phyloP scores from a whole-genome alignment of 2,888 invertebrate species.

The Patella caerulea region DNA sequence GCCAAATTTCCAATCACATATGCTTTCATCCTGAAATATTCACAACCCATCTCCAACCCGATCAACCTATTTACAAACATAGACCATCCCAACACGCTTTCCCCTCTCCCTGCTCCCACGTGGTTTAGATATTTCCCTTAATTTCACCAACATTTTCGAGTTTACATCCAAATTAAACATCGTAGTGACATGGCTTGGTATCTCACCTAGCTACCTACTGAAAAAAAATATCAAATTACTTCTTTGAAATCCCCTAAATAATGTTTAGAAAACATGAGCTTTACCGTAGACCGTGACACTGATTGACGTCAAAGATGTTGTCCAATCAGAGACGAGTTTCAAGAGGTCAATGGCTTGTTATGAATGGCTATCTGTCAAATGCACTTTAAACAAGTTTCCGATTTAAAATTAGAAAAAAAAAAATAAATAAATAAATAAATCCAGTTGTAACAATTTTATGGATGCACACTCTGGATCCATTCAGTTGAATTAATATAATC shows the following conservation, averaged over 20 bases:
- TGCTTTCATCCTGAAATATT: too few species aligned
- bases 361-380: slow-evolving; percentile 3
- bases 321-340: background rate
- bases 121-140: background rate
- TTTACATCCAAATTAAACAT: background rate
- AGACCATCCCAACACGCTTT: background rate
- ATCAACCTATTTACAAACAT: background rate
- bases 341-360: slow-evolving; percentile 1
- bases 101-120: slow-evolving; percentile 8
- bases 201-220: background rate
- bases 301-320: slow-evolving; percentile 2
- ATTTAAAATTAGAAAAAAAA: too few species aligned
- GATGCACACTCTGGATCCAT: too few species aligned
- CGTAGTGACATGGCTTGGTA: background rate
- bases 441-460: too few species aligned
- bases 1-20: too few species aligned
- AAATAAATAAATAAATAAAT: too few species aligned
- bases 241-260: background rate
- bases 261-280: background rate
- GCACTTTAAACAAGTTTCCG: too few species aligned
- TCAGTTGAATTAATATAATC: too few species aligned
- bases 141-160: background rate
- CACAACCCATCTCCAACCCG: background rate
- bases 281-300: slow-evolving; percentile 9
- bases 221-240: background rate